Conservation (phyloP, 2,797 vertebrate species). For the Mus caroli region DNA sequence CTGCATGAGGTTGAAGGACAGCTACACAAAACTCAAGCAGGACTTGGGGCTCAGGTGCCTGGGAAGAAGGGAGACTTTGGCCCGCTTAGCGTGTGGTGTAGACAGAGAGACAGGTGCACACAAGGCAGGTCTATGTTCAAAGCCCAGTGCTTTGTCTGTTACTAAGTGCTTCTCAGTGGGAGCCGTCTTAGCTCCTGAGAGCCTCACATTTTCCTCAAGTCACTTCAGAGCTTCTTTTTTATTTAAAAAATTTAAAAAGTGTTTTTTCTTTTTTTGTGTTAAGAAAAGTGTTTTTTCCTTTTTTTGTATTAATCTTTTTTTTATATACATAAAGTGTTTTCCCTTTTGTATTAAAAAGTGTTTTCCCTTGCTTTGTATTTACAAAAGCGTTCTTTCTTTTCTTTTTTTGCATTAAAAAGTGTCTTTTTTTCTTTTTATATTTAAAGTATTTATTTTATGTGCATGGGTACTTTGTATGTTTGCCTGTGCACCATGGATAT, state of each 20-base stretch:
- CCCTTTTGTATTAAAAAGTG: not conserved
- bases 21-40: not conserved
- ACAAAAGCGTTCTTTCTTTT: not conserved
- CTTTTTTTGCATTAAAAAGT: not conserved
- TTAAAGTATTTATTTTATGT: not conserved
- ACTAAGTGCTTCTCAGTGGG: not conserved
- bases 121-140: not conserved
- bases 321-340: not conserved
- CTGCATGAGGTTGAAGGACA: not conserved
- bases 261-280: not conserved
- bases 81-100: accelerated
- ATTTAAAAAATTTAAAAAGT: not conserved
- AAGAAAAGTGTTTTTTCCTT: not conserved
- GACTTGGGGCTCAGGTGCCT: too few relatives aligned
- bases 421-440: not conserved
- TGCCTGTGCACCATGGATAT: not conserved
- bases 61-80: accelerated
- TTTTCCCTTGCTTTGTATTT: not conserved
- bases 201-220: not conserved
- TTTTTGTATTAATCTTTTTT: not conserved
- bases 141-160: not conserved
- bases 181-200: not conserved
- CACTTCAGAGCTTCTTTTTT: not conserved
- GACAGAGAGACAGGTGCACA: not conserved
- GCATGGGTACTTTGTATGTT: not conserved